Percentiles rank a stretch among this genome's conserved stretches.
These are phyloP conservation scores for Nezara viridula DNA, from an alignment of 2,888 invertebrate species.

Conservation along the genomic window DNA sequence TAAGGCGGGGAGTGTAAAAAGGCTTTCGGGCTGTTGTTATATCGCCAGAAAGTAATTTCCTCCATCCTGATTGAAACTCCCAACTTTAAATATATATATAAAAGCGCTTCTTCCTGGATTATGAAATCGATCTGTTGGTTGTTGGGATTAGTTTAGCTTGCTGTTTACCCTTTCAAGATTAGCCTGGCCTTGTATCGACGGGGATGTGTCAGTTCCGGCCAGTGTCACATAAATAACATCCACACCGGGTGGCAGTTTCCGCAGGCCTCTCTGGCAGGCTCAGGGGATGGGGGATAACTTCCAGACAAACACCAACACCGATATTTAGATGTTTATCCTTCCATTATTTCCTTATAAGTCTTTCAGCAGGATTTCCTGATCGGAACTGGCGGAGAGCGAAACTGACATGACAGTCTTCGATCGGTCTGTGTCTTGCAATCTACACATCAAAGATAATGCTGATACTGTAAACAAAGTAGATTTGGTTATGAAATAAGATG, in stretches of 20 bases:
- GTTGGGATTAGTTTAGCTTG: not conserved
- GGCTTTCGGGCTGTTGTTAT: not conserved
- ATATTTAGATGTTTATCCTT: not conserved
- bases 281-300: not conserved
- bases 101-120: not conserved
- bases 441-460: not conserved
- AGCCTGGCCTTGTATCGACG: not conserved
- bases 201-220: not conserved
- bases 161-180: slow-evolving; percentile 46
- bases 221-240: slow-evolving; percentile 29
- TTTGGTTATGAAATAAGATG: too few relatives aligned
- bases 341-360: not conserved
- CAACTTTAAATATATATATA: slow-evolving; percentile 1
- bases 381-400: not conserved
- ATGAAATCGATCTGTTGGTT: slow-evolving; percentile 21
- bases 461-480: too few relatives aligned
- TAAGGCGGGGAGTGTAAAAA: not conserved
- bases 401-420: not conserved
- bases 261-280: not conserved
- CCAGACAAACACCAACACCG: not conserved
- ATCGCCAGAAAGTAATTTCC: not conserved
- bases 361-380: slow-evolving; percentile 3
- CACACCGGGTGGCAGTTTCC: slow-evolving; percentile 2
- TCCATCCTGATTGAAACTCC: not conserved
- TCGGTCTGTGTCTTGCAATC: not conserved